Base-by-base conservation (phyloP, 2,888 invertebrate genomes). In the Epinotia brunnichana region DNA sequence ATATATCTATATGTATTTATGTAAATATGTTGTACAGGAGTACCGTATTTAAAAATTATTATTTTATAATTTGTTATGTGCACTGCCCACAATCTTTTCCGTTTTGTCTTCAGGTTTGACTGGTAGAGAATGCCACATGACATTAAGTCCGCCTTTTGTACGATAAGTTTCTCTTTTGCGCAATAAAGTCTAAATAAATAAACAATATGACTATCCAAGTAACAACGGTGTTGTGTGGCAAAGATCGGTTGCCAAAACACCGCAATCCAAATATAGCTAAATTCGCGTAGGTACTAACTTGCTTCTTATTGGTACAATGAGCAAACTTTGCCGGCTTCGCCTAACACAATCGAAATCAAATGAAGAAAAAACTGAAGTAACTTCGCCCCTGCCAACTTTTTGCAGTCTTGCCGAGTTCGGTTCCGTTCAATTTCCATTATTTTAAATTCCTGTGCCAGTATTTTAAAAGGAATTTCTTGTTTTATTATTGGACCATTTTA, bases 311-410 rank as follows among this genome's bases (percentile, higher is more conserved):
- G 13, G 60, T 21, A 44, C 44, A 61, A 61, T 44, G 41, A 61
- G 13, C 41, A 61, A 61, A 44, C 21, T 41, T 61, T 2, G 19
- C 61, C 21, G 17, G 15, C 9, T 24, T 57, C 7, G 15, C 5
- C 21, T 21, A n/a, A 17, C 21, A 21, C 61, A 61, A 61, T 61
- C 61, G 61, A 61, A 61, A 44, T 21, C 10, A 61, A 57, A 57
- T 54, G 13, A 56, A 24, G 56, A 21, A 60, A 41, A 41, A 60
- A 61, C 15, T 21, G 39, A 9, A 15, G 19, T 44, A 21, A 19
- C 44, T 19, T 5, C 2, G 13, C 41, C 61, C 13, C 44, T 61
- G 61, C 61, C 21, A 61, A 61, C 44, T 61, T 61, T 56, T 61
- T 13, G 15, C 61, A 21, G 21, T 10, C 21, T 24, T 11, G 11